Conservation (phyloP, 2,113 vertebrate species). For the Rhinopomastus cyanomelas region DNA sequence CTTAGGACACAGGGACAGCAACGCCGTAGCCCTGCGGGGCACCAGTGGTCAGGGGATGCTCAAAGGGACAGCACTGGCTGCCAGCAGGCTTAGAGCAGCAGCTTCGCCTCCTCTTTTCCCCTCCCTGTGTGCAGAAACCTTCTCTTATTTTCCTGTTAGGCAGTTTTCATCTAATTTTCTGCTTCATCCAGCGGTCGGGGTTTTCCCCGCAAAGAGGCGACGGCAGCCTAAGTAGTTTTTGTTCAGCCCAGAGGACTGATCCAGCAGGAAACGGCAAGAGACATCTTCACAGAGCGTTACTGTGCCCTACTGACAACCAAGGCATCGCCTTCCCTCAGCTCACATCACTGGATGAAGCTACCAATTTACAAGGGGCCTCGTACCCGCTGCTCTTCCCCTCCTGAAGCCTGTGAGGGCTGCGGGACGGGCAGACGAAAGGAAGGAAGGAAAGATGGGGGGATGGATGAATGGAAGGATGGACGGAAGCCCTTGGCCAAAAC, state of each 20-base stretch:
- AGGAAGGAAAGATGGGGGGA: neutral
- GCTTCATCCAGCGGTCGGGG: neutral
- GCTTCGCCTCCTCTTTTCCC: neutral
- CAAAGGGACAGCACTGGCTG: rapidly evolving
- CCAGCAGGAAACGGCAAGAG: rapidly evolving
- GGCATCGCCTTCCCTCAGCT: neutral
- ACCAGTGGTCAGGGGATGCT: neutral
- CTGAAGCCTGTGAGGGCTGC: neutral
- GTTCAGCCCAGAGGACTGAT: neutral
- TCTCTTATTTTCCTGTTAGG: neutral
- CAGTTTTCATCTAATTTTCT: conserved; percentile 23
- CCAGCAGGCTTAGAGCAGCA: neutral
- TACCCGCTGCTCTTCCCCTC: neutral
- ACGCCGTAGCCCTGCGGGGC: rapidly evolving
- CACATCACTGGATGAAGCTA: rapidly evolving
- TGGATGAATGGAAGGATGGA: neutral
- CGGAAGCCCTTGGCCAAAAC: neutral
- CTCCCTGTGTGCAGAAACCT: rapidly evolving
- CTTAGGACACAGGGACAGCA: neutral
- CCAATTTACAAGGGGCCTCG: neutral
- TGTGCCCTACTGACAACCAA: neutral
- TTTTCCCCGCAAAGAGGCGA: neutral
- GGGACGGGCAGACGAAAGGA: neutral
- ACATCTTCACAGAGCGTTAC: neutral
- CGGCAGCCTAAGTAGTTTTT: neutral